Percentiles rank a stretch among this genome's conserved stretches.
Conservation (phyloP, 2,113 vertebrate genomes). For the Balaeniceps rex region DNA sequence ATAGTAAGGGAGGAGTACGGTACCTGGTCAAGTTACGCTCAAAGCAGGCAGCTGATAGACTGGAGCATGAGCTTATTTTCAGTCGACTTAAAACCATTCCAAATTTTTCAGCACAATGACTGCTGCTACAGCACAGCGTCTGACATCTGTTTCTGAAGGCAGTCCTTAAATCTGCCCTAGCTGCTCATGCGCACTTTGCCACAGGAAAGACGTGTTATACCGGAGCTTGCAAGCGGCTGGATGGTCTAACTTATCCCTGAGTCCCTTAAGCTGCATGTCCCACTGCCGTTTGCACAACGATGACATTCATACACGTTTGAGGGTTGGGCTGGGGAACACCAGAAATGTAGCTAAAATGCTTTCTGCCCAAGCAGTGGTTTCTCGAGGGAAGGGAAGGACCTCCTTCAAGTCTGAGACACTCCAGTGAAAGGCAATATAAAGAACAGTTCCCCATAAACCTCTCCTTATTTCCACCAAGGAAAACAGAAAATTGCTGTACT, state of each 20-base stretch:
- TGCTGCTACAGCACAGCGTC: background rate
- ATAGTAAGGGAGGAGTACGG: background rate
- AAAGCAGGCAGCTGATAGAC: background rate
- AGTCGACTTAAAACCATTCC: background rate
- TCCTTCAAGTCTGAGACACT: background rate
- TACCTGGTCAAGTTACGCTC: slow-evolving; percentile 4
- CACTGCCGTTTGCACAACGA: background rate
- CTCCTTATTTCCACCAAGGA: background rate
- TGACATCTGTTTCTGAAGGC: background rate
- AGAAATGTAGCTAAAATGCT: background rate
- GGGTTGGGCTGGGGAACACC: background rate
- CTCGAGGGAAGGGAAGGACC: background rate
- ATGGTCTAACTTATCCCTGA: background rate
- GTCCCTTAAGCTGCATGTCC: background rate
- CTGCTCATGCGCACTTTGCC: background rate
- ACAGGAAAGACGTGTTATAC: background rate
- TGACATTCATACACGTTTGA: background rate
- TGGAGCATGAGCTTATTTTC: background rate
- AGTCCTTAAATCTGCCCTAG: background rate
- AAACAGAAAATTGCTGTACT: background rate
- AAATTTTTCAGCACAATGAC: background rate
- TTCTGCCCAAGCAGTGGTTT: background rate
- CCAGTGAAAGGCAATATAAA: background rate
- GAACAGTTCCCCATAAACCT: background rate
- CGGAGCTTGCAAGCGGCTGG: background rate